Evolutionary conservation across 2,797 vertebrate genomes (phyloP).

Genomic region (Pelodytes ibericus): DNA sequence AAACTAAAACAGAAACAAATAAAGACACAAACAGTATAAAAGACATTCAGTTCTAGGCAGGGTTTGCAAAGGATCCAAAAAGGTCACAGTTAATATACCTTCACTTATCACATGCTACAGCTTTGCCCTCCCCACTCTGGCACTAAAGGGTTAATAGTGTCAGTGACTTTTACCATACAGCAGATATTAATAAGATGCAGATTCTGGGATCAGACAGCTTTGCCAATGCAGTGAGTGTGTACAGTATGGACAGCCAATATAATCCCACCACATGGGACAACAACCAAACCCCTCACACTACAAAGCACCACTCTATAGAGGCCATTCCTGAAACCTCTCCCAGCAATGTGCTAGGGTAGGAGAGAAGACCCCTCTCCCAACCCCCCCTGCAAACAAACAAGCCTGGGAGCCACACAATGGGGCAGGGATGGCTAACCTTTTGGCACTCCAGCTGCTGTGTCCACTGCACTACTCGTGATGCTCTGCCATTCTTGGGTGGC

Average conservation of each 20-base stretch:
- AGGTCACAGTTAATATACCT: not conserved
- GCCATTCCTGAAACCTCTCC: slow-evolving; percentile 22
- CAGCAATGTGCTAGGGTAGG: slow-evolving; percentile 24
- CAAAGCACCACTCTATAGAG: slow-evolving; percentile 34
- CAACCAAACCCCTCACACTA: slow-evolving; percentile 16
- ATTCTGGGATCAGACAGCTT: not conserved
- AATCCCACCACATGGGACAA: slow-evolving; percentile 44
- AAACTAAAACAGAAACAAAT: not conserved
- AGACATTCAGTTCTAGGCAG: not conserved
- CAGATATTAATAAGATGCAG: slow-evolving; percentile 31
- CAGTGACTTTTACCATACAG: not conserved
- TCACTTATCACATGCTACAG: too few species aligned
- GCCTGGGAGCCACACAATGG: slow-evolving; percentile 38
- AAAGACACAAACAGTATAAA: not conserved
- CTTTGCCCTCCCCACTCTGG: not conserved
- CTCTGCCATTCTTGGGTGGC: too few species aligned
- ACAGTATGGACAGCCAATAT: slow-evolving; percentile 18
- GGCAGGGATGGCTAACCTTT: too few species aligned
- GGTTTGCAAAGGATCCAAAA: not conserved
- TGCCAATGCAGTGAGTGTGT: not conserved
- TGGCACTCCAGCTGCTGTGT: too few species aligned
- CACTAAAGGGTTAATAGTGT: not conserved
- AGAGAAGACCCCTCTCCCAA: slow-evolving; percentile 7
- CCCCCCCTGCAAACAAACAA: slow-evolving; percentile 43
- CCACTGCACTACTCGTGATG: too few species aligned